Evolutionary conservation across 2,888 invertebrate genomes (phyloP).

Genomic region (Caenorhabditis sp.): DNA sequence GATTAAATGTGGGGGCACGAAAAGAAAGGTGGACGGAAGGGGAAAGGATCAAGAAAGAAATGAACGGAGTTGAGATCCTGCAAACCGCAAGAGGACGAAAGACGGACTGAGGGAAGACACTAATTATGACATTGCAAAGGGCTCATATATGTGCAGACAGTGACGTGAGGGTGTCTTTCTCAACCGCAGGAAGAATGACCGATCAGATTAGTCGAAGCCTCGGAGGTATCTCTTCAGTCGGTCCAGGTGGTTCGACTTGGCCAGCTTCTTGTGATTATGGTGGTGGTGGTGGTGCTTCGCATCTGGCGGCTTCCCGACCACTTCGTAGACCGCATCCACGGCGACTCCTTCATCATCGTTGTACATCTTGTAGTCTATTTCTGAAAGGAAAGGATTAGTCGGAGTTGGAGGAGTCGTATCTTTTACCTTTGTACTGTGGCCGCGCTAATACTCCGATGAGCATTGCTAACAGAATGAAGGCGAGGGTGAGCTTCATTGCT

Average conservation of each 20-base stretch:
- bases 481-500: conserved; percentile 28
- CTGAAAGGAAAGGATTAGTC: conserved; percentile 13
- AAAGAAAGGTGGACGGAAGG: neutral
- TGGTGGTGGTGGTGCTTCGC: conserved; percentile 35
- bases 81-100: conserved; percentile 34
- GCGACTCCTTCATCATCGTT: conserved; percentile 23
- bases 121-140: neutral
- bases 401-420: no score
- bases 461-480: conserved; percentile 3
- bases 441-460: conserved; percentile 5
- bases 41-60: no score
- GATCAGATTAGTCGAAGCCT: neutral
- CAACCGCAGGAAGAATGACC: neutral
- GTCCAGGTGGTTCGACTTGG: conserved; percentile 37
- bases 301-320: conserved; percentile 1
- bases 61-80: conserved; percentile 36
- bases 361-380: conserved; percentile 32
- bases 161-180: neutral
- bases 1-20: conserved; percentile 4
- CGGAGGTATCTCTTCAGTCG: conserved; percentile 27
- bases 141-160: conserved; percentile 36
- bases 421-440: conserved; percentile 40
- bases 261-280: conserved; percentile 41
- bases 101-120: conserved; percentile 29
- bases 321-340: conserved; percentile 30